Conservation (phyloP, 2,797 vertebrate genomes). For the Chaunax sp. region DNA sequence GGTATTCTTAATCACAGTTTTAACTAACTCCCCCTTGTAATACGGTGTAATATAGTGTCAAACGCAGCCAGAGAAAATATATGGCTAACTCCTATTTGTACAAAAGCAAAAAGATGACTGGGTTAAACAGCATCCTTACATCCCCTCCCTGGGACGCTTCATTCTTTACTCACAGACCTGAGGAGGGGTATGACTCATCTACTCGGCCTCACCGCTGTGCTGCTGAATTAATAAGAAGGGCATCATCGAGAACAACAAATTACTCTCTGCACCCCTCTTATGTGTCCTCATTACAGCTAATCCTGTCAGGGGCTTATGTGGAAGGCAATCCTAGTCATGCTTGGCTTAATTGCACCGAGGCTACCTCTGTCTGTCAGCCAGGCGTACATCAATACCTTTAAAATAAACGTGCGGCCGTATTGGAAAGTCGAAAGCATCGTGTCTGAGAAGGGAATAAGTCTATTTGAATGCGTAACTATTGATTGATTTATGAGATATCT, state of each 20-base stretch:
- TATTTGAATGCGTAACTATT: no score
- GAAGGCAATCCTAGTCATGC: conserved; percentile 27
- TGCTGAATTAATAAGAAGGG: conserved; percentile 60
- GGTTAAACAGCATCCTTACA: conserved; percentile 12
- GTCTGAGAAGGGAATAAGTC: not conserved
- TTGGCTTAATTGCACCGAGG: conserved; percentile 36
- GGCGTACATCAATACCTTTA: conserved; percentile 23
- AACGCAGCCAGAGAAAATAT: not conserved
- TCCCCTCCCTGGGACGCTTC: not conserved
- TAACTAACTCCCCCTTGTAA: no score
- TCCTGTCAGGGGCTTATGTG: conserved; percentile 33
- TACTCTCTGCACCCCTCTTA: conserved; percentile 27
- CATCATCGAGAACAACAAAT: conserved; percentile 41
- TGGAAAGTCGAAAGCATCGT: not conserved
- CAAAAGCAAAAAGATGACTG: not conserved
- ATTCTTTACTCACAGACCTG: conserved; percentile 4
- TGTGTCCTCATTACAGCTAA: conserved; percentile 55
- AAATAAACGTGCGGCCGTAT: conserved; percentile 2
- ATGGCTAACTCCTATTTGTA: not conserved
- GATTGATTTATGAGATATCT: no score
- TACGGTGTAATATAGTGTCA: no score
- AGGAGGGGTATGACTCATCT: conserved; percentile 5
- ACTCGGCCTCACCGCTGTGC: conserved; percentile 10
- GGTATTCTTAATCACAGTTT: no score
- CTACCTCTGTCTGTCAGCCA: conserved; percentile 19